These are phyloP conservation scores for Asbolus verrucosus DNA, from an alignment of 1,140 invertebrate genomes.

Conservation along the genomic window DNA sequence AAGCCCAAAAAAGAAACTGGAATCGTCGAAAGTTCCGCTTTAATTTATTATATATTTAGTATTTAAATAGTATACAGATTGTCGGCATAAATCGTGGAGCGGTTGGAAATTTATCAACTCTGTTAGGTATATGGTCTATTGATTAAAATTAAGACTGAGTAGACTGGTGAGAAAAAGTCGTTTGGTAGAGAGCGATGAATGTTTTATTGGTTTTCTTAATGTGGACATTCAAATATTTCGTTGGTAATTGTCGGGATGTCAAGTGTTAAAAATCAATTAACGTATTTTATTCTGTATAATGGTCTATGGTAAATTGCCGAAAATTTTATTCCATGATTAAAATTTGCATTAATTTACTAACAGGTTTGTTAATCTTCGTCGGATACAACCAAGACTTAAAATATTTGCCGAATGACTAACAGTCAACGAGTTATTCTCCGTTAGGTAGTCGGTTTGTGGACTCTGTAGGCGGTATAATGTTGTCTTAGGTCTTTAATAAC, in stretches of 20 bases:
- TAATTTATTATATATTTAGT: constrained; percentile 6
- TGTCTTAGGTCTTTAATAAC: too few relatives aligned
- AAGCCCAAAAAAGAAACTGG: too few relatives aligned
- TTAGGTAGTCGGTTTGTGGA: too few relatives aligned
- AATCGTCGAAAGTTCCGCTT: not conserved
- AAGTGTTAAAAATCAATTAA: constrained; percentile 37
- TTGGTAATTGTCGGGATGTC: constrained; percentile 19
- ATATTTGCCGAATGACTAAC: constrained; percentile 1
- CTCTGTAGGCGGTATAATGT: not conserved
- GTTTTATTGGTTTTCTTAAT: constrained; percentile 33
- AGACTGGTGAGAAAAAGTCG: not conserved
- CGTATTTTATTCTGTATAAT: constrained; percentile 6
- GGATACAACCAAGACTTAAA: too few relatives aligned
- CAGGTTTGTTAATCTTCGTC: constrained; percentile 13
- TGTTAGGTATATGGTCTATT: constrained; percentile 2
- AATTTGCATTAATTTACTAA: constrained; percentile 38
- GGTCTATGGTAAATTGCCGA: not conserved
- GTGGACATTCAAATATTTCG: constrained; percentile 23
- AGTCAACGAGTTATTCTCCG: not conserved
- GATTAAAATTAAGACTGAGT: constrained; percentile 32
- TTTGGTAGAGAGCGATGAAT: constrained; percentile 15
- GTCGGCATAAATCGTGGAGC: not conserved
- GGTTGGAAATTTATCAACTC: constrained; percentile 10
- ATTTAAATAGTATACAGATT: not conserved
- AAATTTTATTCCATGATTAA: constrained; percentile 12